Percentiles rank a stretch among this genome's conserved stretches.
Evolutionary conservation across 2,797 vertebrate species (phyloP).

Genomic region (Diceros bicornis): DNA sequence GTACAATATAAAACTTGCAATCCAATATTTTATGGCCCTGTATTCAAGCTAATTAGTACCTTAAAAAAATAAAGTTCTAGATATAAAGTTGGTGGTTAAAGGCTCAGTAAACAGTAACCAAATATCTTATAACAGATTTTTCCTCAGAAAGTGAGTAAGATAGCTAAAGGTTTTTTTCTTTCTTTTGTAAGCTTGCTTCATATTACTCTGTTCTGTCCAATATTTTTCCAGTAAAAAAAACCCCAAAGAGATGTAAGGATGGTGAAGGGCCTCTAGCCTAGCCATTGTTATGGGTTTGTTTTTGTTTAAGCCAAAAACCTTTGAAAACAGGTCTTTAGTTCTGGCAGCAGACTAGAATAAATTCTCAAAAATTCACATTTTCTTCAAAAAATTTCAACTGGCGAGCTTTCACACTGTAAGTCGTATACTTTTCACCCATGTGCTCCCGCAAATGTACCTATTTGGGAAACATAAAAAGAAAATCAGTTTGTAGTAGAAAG

Average conservation of each 20-base stretch:
- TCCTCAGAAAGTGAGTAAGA: conserved; percentile 57
- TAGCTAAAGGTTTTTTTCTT: background rate
- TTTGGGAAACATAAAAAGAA: conserved; percentile 76
- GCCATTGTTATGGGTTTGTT: background rate
- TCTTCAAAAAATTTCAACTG: conserved; percentile 99
- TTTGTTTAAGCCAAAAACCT: conserved; percentile 66
- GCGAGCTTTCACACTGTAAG: conserved; percentile 95
- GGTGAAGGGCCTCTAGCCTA: background rate
- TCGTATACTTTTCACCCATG: conserved; percentile 95
- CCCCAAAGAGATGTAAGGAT: background rate
- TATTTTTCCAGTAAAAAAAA: conserved; percentile 68
- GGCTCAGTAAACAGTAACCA: conserved; percentile 75
- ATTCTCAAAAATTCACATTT: conserved; percentile 89
- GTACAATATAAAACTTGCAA: conserved; percentile 51
- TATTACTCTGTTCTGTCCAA: conserved; percentile 1
- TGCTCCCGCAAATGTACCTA: conserved; percentile 93
- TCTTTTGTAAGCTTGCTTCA: conserved; percentile 61
- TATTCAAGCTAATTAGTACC: conserved; percentile 66
- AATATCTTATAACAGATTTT: conserved; percentile 67
- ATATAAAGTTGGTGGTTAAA: conserved; percentile 75
- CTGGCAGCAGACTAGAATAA: conserved; percentile 68
- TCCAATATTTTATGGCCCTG: conserved; percentile 31
- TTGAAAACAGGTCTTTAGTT: conserved; percentile 75
- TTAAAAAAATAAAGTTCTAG: conserved; percentile 78
- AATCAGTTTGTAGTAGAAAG: conserved; percentile 63